Conservation (phyloP, 2,797 vertebrate species). For the Anguilla marmorata region DNA sequence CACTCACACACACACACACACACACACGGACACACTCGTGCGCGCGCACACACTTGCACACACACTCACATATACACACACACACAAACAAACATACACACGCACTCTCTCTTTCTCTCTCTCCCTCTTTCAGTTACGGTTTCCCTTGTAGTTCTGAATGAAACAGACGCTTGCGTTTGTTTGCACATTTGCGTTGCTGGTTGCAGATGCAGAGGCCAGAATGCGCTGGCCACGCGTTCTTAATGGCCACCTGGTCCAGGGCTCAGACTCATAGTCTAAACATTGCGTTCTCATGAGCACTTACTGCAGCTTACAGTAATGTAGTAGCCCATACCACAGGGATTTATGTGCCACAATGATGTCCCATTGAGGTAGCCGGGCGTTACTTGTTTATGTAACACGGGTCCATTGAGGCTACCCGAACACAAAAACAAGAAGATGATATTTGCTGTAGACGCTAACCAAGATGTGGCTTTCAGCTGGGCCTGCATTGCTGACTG, state of each 20-base stretch:
- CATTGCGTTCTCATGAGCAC: not conserved
- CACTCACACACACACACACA: too few relatives aligned
- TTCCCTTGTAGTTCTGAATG: not conserved
- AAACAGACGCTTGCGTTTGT: not conserved
- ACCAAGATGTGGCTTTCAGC: not conserved
- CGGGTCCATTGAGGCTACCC: too few relatives aligned
- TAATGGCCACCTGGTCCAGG: not conserved
- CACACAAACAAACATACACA: slow-evolving; percentile 7
- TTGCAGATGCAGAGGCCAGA: not conserved
- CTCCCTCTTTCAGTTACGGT: not conserved
- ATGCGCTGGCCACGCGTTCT: not conserved
- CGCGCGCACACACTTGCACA: not conserved
- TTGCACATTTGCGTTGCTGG: not conserved
- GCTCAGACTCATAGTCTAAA: not conserved
- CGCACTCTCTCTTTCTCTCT: slow-evolving; percentile 23
- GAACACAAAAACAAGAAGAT: not conserved
- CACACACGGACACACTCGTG: not conserved
- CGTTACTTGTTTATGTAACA: too few relatives aligned
- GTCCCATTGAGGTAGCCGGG: not conserved
- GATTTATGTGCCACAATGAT: not conserved
- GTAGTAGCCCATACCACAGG: not conserved
- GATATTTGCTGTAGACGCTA: not conserved
- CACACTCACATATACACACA: not conserved
- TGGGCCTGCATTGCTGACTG: not conserved
- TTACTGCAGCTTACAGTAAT: not conserved